Base-by-base conservation (phyloP, 2,797 vertebrate genomes). In the Sebastes cheni region DNA sequence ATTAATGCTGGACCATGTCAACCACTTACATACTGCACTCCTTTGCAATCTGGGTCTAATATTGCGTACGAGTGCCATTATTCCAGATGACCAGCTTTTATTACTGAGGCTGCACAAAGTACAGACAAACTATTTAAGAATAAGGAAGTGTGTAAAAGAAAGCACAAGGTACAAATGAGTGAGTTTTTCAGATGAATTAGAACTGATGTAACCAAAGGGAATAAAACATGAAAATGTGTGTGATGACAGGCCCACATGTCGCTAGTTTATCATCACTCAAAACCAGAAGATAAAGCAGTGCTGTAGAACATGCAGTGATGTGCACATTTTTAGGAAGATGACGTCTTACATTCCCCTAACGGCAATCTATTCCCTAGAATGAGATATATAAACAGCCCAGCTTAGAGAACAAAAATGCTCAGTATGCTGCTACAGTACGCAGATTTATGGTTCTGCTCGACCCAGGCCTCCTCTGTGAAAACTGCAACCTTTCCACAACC, bases 1-100 rank as follows among this genome's bases (percentile, higher is more conserved):
- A 75, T 82, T 80, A 72, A 83, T 81, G 46, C 70, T 67, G 73
- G 5, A 62, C 39, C 54, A 50, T 74, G 60, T 77, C 72, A 67
- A 65, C 59, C 82, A 82, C 65, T 76, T 65, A 79, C 55, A 61
- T 39, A 36, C n/a, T 42, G 50, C 20, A 56, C 56, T 81, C 65
- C 70, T 54, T 39, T 55, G 67, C 69, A 84, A 60, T 67, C 36
- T 52, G 56, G 39, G 25, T 64, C 16, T 72, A 61, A 85, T 54
- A 66, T 11, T 16, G 50, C 27, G 61, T 30, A 67, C 2, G 18
- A 72, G 56, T 39, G 14, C 56, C 59, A 72, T 70, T 74, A 60
- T 7, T 62, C 32, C 56, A 75, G n/a, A 52, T 3, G 5, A 39
- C 32, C 55, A 18, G 61, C 32, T 83, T 65, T 79, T 56, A 72